Conservation (phyloP, 2,888 invertebrate species). For the Molanna angustata region DNA sequence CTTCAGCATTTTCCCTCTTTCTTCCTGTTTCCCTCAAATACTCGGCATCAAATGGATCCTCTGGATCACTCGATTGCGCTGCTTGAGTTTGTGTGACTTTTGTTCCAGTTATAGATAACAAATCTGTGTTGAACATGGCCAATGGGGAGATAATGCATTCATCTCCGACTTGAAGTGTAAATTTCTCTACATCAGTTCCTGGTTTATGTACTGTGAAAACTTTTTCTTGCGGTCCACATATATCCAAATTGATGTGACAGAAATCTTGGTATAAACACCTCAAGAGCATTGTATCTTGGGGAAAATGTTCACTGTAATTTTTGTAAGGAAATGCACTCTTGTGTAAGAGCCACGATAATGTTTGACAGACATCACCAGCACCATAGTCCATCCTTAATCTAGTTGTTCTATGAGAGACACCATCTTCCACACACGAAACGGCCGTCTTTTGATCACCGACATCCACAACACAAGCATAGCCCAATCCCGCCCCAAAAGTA, state of each 20-base stretch:
- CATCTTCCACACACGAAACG: constrained; percentile 95
- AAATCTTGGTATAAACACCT: constrained; percentile 84
- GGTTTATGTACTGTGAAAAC: constrained; percentile 72
- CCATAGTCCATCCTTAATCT: constrained; percentile 84
- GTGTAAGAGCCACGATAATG: constrained; percentile 82
- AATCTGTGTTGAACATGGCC: constrained; percentile 83
- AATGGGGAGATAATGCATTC: constrained; percentile 91
- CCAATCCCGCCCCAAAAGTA: constrained; percentile 53
- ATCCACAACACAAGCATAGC: constrained; percentile 90
- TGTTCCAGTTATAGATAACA: constrained; percentile 79
- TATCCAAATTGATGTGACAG: constrained; percentile 87
- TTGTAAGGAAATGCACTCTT: constrained; percentile 90
- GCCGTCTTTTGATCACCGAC: constrained; percentile 95
- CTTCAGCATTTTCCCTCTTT: constrained; percentile 50
- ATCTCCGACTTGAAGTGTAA: constrained; percentile 81
- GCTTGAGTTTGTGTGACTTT: constrained; percentile 73
- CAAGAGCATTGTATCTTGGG: constrained; percentile 75
- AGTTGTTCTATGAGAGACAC: constrained; percentile 86
- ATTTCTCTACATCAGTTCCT: constrained; percentile 64
- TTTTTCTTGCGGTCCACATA: constrained; percentile 85
- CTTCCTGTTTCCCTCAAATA: constrained; percentile 84
- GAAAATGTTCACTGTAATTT: constrained; percentile 69
- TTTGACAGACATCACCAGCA: constrained; percentile 87
- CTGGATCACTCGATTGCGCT: constrained; percentile 72
- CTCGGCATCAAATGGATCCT: constrained; percentile 92